Evolutionary conservation across 2,113 vertebrate genomes (phyloP).

Genomic region (Illadopsis cleaveri): DNA sequence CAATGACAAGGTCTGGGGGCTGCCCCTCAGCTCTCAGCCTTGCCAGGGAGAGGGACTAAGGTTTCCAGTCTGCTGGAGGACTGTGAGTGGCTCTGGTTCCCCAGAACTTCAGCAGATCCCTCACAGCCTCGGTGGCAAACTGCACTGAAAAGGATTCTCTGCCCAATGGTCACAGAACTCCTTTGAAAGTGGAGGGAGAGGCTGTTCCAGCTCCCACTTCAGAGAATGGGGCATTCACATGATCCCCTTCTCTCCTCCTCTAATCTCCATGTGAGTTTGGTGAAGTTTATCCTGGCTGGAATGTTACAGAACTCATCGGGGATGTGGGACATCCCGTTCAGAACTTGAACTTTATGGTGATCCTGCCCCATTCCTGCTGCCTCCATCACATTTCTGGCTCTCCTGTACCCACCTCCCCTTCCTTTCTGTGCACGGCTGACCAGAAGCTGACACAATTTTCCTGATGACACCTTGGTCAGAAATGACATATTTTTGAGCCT

Average conservation of each 20-base stretch:
- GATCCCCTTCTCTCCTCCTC: not conserved
- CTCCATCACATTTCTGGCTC: not conserved
- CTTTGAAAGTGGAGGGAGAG: not conserved
- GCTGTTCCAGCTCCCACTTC: not conserved
- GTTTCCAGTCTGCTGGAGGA: not conserved
- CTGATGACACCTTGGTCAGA: not conserved
- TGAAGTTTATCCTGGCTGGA: not conserved
- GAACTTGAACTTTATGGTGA: not conserved
- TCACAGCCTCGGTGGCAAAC: fast-evolving
- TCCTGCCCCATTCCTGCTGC: not conserved
- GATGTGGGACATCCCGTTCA: not conserved
- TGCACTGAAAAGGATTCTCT: not conserved
- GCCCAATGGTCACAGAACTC: not conserved
- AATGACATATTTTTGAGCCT: not conserved
- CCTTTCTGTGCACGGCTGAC: not conserved
- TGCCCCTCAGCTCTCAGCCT: not conserved
- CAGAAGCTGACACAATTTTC: constrained; percentile 11
- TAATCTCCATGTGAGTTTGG: not conserved
- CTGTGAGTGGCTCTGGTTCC: not conserved
- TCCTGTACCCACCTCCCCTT: not conserved
- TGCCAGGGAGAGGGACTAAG: not conserved
- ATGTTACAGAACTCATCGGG: not conserved
- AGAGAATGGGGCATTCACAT: not conserved
- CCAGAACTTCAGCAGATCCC: not conserved
- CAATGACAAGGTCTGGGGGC: not conserved